These are phyloP conservation scores for Gryllus longicercus DNA, from an alignment of 2,888 invertebrate genomes.

Conservation along the genomic window DNA sequence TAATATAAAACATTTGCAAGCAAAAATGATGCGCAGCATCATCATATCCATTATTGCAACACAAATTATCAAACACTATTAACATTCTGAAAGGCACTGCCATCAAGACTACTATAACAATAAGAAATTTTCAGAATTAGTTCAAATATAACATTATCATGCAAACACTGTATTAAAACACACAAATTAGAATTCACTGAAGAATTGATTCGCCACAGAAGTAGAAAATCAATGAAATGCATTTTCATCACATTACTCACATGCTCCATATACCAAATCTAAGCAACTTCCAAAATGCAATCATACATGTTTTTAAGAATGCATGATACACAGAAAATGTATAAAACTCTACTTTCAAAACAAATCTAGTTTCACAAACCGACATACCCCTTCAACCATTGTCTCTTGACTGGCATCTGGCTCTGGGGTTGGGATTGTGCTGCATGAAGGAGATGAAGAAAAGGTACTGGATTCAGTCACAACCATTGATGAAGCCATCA, in stretches of 20 bases:
- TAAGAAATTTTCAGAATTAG: slow-evolving; percentile 1
- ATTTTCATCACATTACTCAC: slow-evolving; percentile 2
- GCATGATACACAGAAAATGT: not conserved
- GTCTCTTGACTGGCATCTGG: slow-evolving; percentile 4
- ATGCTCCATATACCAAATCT: slow-evolving; percentile 9
- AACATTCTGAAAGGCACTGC: not conserved
- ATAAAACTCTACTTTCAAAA: not conserved
- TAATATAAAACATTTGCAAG: not conserved
- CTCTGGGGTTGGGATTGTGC: slow-evolving; percentile 23
- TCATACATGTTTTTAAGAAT: not conserved
- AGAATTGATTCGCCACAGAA: slow-evolving; percentile 5
- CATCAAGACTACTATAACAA: slow-evolving; percentile 17
- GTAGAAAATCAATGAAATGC: slow-evolving; percentile 5
- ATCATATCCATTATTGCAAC: not conserved
- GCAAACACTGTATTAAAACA: slow-evolving; percentile 17
- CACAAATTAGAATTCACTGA: not conserved
- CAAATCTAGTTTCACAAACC: not conserved
- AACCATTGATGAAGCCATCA: slow-evolving; percentile 27
- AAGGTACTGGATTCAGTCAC: slow-evolving; percentile 25
- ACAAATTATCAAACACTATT: slow-evolving; percentile 6
- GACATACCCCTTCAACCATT: slow-evolving; percentile 10
- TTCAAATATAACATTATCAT: slow-evolving; percentile 11
- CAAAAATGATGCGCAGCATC: slow-evolving; percentile 17
- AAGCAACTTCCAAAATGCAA: slow-evolving; percentile 4
- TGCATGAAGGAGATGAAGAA: slow-evolving; percentile 24